Percentiles rank a stretch among this genome's conserved stretches.
phyloP scores from a whole-genome alignment of 2,113 vertebrate species.

The Delphinapterus leucas region DNA sequence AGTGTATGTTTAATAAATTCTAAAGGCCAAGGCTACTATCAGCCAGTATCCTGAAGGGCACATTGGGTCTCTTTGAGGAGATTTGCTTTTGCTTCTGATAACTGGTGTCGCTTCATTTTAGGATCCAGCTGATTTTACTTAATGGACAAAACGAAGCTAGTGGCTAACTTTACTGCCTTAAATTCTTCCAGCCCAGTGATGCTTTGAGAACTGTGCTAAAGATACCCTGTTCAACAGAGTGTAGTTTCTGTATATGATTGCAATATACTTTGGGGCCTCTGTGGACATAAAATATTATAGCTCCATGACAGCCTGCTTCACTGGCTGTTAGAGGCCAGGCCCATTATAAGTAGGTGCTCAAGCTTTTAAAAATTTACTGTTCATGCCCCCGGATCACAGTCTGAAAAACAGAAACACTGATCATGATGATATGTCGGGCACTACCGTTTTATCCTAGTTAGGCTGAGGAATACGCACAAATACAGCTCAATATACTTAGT shows the following conservation, averaged over 20 bases:
- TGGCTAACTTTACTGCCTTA: constrained; percentile 46
- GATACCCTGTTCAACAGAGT: constrained; percentile 41
- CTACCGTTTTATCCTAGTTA: neutral
- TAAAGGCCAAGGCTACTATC: neutral
- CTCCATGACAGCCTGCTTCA: constrained; percentile 8
- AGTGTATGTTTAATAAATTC: neutral
- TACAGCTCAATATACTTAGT: neutral
- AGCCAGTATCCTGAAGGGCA: neutral
- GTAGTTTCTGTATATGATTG: constrained; percentile 33
- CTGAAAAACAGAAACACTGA: constrained; percentile 23
- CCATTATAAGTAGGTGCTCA: constrained; percentile 48
- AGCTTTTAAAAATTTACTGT: constrained; percentile 43
- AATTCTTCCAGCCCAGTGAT: constrained; percentile 55
- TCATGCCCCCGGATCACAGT: constrained; percentile 11
- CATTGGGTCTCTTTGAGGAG: neutral
- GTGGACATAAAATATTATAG: constrained; percentile 57
- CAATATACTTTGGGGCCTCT: constrained; percentile 26
- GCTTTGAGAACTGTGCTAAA: constrained; percentile 59
- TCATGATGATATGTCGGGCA: constrained; percentile 1
- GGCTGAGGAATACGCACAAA: neutral
- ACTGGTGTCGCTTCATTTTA: neutral
- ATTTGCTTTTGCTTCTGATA: constrained; percentile 39
- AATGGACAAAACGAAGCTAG: constrained; percentile 52
- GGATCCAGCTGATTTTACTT: constrained; percentile 30
- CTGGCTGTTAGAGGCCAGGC: constrained; percentile 22